Evolutionary conservation across 2,888 invertebrate genomes (phyloP).

Genomic region (Meiosimyza platycephala): DNA sequence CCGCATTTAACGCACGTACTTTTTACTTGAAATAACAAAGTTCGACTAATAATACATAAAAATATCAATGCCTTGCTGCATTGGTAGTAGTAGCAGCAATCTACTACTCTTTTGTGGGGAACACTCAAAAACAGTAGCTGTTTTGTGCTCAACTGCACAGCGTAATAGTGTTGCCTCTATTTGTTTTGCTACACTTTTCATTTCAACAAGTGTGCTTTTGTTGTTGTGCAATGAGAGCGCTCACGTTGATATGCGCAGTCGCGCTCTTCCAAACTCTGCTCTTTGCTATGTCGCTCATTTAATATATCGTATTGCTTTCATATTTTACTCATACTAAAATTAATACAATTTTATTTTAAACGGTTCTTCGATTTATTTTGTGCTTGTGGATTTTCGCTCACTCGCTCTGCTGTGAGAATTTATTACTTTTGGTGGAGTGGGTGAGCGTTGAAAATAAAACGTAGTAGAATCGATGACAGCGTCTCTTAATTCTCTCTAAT

Average conservation of each 20-base stretch:
- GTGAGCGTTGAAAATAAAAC: slow-evolving; percentile 7
- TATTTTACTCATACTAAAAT: neutral
- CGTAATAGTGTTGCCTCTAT: neutral
- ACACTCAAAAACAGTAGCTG: neutral
- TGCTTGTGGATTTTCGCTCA: neutral
- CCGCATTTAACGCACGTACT: slow-evolving; percentile 52
- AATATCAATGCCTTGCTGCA: slow-evolving; percentile 10
- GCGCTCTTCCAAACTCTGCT: neutral
- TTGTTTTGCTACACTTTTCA: slow-evolving; percentile 50
- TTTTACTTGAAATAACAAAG: slow-evolving; percentile 63
- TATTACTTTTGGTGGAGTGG: neutral
- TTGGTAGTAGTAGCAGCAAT: slow-evolving; percentile 27
- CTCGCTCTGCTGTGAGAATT: slow-evolving; percentile 17
- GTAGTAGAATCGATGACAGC: no score
- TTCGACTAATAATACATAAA: slow-evolving; percentile 60
- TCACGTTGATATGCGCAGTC: no score
- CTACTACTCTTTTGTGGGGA: slow-evolving; percentile 2
- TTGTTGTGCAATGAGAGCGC: slow-evolving; percentile 48
- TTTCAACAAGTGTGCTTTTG: slow-evolving; percentile 62
- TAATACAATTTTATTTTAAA: no score
- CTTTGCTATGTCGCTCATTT: slow-evolving; percentile 1
- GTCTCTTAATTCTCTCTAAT: no score
- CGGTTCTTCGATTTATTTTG: neutral
- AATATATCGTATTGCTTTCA: neutral
- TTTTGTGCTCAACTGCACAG: no score